Evolutionary conservation across 2,888 invertebrate species (phyloP).

Genomic region (Euzetes globulus): DNA sequence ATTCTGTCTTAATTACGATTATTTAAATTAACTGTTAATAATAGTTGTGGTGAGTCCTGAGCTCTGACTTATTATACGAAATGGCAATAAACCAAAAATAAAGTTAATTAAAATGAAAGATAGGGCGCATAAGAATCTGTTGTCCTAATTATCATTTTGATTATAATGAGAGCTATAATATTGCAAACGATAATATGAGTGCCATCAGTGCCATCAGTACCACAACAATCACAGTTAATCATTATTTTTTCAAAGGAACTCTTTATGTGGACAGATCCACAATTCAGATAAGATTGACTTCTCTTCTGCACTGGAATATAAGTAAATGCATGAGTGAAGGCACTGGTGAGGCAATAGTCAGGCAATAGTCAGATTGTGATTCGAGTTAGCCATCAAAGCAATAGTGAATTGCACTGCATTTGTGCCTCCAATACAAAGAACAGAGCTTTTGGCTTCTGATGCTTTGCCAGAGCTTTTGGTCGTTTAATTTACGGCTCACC

Average conservation of each 20-base stretch:
- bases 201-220: not conserved
- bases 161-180: constrained; percentile 10
- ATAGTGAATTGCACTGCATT: not conserved
- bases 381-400: too few species aligned
- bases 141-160: constrained; percentile 16
- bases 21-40: not conserved
- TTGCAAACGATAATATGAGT: not conserved
- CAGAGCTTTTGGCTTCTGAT: not conserved
- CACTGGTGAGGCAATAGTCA: not conserved
- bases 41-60: not conserved
- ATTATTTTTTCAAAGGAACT: constrained; percentile 14
- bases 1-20: not conserved
- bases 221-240: constrained; percentile 17
- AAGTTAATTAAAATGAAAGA: constrained; percentile 20
- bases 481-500: constrained; percentile 11
- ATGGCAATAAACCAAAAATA: not conserved
- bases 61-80: not conserved
- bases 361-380: too few species aligned
- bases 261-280: constrained; percentile 19
- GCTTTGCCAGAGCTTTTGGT: not conserved
- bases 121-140: constrained; percentile 6
- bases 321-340: not conserved
- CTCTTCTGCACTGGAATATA: not conserved
- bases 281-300: constrained; percentile 18
- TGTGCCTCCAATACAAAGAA: not conserved